Evolutionary conservation across 2,797 vertebrate genomes (phyloP), one percentile per base, ranked within the genome.

Genomic region (Tangara arthus): DNA sequence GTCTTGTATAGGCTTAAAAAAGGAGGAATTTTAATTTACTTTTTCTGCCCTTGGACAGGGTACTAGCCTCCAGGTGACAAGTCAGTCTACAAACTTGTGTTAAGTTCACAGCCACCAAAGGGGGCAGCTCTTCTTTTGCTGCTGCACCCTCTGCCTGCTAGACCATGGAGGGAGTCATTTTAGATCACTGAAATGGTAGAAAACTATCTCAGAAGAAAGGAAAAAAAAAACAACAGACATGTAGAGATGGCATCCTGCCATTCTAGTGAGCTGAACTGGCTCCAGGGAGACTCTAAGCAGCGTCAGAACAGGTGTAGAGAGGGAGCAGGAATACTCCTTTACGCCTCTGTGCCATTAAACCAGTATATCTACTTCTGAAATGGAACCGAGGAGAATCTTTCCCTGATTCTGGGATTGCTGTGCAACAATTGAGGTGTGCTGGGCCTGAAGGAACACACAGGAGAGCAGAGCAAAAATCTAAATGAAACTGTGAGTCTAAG

Each of bases 121-220:
- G 11, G 24, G 35, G 16, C 91, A 76, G 61, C 35, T 2, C 6
- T 76, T 5, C 15, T 87, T 64, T 78, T 70, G 44, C 37, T 82
- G 47, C 68, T 39, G 69, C 44, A 70, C 18, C 15, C 35, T 57
- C 14, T 61, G 55, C 44, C 64, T 70, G 39, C 34, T 77, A 72
- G 44, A 66, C 18, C 56, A 55, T 2, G 8, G 32, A 60, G 18
- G 26, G 32, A 87, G 11, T 37, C 14, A 69, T 76, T 65, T 79
- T n/a, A 32, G 49, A 82, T 23, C 30, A 79, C n/a, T 57, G 39
- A 89, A 89, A 94, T 24, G 19, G 50, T n/a, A 87, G 30, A 79
- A 89, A 75, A 75, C 12, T 28, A 20, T 28, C 41, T 41, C 49
- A 56, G 35, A 78, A 57, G 21, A 56, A n/a, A 47, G 44, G 30